Percentiles rank a stretch among this genome's conserved stretches.
phyloP scores from a whole-genome alignment of 1,140 invertebrate species.

The Tetramorium alpestre region DNA sequence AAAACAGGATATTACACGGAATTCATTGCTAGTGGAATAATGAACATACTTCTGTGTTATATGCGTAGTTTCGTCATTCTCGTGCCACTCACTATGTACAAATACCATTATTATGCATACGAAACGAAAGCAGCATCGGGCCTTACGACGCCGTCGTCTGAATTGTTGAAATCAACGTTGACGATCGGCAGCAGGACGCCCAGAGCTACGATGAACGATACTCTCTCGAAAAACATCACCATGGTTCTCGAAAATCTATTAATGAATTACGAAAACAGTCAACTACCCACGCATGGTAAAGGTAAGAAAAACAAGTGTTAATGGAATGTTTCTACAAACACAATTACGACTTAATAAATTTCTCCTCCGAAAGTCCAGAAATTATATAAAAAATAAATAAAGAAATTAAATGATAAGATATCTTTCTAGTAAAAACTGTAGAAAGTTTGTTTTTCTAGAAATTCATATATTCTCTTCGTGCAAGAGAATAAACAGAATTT shows the following conservation, averaged over 20 bases:
- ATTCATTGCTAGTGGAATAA: background rate
- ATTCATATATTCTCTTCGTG: background rate
- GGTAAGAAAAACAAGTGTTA: constrained; percentile 84
- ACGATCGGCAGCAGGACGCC: constrained; percentile 74
- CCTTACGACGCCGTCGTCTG: constrained; percentile 23
- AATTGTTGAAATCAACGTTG: background rate
- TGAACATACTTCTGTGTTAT: background rate
- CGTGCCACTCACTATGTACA: constrained; percentile 73
- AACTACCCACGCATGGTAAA: constrained; percentile 93
- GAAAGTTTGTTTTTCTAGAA: background rate
- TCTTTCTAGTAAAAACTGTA: background rate
- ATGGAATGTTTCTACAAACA: background rate
- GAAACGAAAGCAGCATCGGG: constrained; percentile 37
- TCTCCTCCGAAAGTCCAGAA: background rate
- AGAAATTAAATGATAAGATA: background rate
- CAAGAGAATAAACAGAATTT: background rate
- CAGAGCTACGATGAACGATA: constrained; percentile 88
- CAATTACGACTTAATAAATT: background rate
- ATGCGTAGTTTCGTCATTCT: constrained; percentile 73
- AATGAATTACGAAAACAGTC: constrained; percentile 96
- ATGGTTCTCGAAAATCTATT: constrained; percentile 94
- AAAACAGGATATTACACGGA: background rate
- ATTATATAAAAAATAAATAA: background rate
- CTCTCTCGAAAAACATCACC: constrained; percentile 92
- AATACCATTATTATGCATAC: constrained; percentile 73